Evolutionary conservation across 2,113 vertebrate species (phyloP).

Genomic region (Saguinus midas): DNA sequence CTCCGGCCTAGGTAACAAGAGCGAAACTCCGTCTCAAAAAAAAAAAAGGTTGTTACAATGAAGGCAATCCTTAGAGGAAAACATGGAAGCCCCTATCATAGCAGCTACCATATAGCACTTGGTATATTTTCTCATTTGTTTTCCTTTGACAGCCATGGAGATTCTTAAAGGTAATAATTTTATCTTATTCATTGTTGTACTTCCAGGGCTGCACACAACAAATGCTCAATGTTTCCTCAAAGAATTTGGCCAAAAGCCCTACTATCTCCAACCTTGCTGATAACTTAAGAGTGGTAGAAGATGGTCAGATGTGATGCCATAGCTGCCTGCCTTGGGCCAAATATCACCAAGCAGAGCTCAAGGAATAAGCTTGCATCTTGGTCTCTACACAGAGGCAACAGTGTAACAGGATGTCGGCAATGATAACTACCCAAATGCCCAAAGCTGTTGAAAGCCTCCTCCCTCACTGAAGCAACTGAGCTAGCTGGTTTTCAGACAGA

Average conservation of each 20-base stretch:
- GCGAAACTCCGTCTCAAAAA: no score
- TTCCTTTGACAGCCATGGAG: background rate
- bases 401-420: background rate
- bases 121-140: background rate
- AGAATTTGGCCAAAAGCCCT: background rate
- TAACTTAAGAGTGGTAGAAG: background rate
- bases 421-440: background rate
- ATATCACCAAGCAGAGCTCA: background rate
- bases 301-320: background rate
- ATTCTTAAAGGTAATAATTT: background rate
- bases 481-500: conserved; percentile 25
- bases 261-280: background rate
- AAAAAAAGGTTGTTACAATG: background rate
- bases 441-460: background rate
- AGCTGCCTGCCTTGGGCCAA: background rate
- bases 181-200: background rate
- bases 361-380: background rate
- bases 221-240: background rate
- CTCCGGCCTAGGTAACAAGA: no score
- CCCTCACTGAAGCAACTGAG: background rate
- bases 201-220: background rate
- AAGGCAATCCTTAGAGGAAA: background rate
- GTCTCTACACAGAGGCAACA: background rate
- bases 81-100: background rate
- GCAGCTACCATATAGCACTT: background rate